phyloP scores from a whole-genome alignment of 2,888 invertebrate genomes.

The Zygaena filipendulae region DNA sequence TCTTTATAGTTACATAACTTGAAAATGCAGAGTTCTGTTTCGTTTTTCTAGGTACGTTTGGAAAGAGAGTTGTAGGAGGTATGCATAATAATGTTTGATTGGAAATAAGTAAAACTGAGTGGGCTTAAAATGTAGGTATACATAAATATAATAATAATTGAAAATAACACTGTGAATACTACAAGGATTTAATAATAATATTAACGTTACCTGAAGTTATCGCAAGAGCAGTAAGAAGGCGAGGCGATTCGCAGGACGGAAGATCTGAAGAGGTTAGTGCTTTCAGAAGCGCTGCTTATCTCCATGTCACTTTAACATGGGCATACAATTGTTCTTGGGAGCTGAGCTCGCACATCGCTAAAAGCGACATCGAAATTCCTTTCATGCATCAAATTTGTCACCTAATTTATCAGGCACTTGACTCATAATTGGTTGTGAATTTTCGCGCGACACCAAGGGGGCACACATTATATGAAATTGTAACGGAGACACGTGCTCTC shows the following conservation, averaged over 20 bases:
- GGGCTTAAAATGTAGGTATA: too few relatives aligned
- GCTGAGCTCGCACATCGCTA: constrained; percentile 46
- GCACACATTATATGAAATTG: constrained; percentile 67
- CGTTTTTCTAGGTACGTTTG: too few relatives aligned
- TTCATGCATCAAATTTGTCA: constrained; percentile 58
- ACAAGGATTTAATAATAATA: too few relatives aligned
- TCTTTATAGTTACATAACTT: too few relatives aligned
- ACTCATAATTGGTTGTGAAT: constrained; percentile 64
- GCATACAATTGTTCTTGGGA: constrained; percentile 51
- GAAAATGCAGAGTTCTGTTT: too few relatives aligned
- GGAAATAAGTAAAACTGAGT: too few relatives aligned
- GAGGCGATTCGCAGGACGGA: constrained; percentile 55
- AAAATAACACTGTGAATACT: too few relatives aligned
- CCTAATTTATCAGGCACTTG: constrained; percentile 63
- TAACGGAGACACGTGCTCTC: constrained; percentile 66
- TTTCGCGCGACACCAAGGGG: constrained; percentile 61
- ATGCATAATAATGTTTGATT: too few relatives aligned
- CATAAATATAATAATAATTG: too few relatives aligned
- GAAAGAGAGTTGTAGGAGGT: too few relatives aligned
- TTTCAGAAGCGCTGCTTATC: constrained; percentile 49
- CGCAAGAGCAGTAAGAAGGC: constrained; percentile 40
- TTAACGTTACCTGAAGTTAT: too few relatives aligned
- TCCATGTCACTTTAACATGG: constrained; percentile 58
- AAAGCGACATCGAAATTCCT: constrained; percentile 44
- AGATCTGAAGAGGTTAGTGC: constrained; percentile 48